Evolutionary conservation across 1,140 invertebrate species (phyloP).

Genomic region (Lucilia cuprina): DNA sequence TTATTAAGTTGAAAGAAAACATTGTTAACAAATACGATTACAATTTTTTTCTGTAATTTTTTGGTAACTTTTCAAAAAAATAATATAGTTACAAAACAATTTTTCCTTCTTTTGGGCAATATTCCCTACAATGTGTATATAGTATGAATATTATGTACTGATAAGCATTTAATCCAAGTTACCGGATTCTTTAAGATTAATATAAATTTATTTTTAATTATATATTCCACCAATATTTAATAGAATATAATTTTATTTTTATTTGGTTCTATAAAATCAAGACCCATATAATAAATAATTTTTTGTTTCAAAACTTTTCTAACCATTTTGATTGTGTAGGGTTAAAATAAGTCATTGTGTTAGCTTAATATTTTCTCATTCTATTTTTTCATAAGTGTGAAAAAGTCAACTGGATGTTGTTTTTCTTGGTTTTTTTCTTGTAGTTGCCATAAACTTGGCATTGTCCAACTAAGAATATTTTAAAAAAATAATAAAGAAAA

Average conservation of each 20-base stretch:
- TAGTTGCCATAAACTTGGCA: slow-evolving; percentile 13
- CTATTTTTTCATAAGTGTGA: background rate
- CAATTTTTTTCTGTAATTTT: background rate
- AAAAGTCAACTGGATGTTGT: background rate
- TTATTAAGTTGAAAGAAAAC: background rate
- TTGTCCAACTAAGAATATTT: background rate
- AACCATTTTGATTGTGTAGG: too few relatives aligned
- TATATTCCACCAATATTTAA: too few relatives aligned
- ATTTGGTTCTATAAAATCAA: too few relatives aligned
- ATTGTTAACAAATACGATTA: slow-evolving; percentile 1
- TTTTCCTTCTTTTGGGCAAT: background rate
- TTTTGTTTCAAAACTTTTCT: too few relatives aligned
- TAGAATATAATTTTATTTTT: too few relatives aligned
- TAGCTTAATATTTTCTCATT: background rate
- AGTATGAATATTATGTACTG: too few relatives aligned
- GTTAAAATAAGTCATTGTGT: too few relatives aligned
- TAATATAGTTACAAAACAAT: background rate
- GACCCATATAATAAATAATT: too few relatives aligned
- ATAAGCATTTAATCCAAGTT: too few relatives aligned
- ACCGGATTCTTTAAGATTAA: too few relatives aligned
- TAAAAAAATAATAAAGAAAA: background rate
- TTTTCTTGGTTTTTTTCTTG: background rate
- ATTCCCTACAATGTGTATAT: too few relatives aligned
- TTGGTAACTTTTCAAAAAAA: background rate
- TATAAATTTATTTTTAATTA: too few relatives aligned